phyloP scores from a whole-genome alignment of 2,888 invertebrate genomes.

The Heteromurus nitidus region DNA sequence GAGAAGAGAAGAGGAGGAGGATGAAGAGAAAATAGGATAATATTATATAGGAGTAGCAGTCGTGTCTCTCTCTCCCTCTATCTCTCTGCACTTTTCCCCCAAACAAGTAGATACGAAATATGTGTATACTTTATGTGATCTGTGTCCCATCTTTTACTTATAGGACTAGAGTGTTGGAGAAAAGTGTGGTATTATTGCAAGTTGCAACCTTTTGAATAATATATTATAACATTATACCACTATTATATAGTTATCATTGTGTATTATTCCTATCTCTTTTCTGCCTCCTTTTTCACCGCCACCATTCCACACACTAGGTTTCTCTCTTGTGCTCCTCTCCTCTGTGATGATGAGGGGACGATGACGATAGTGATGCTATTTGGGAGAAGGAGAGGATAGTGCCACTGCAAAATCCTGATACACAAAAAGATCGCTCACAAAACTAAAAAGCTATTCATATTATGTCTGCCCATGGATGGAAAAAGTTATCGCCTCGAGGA shows the following conservation, averaged over 20 bases:
- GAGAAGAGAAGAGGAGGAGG: constrained; percentile 60
- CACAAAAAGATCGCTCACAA: constrained; percentile 46
- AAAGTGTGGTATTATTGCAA: constrained; percentile 37
- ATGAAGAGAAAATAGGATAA: constrained; percentile 61
- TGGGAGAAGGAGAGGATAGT: neutral
- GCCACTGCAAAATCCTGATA: constrained; percentile 59
- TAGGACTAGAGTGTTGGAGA: constrained; percentile 9
- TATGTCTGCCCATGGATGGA: constrained; percentile 51
- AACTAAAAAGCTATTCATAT: constrained; percentile 57
- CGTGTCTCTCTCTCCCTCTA: neutral
- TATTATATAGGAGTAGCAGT: constrained; percentile 33
- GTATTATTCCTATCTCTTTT: constrained; percentile 56
- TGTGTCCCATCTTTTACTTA: too few species aligned
- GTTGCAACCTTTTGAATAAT: constrained; percentile 55
- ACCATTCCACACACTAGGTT: constrained; percentile 25
- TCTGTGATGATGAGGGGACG: neutral
- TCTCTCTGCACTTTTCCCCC: too few species aligned
- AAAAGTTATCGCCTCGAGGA: constrained; percentile 62
- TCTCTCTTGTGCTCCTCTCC: constrained; percentile 5
- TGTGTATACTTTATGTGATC: too few species aligned
- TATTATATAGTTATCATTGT: constrained; percentile 59
- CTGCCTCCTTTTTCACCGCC: constrained; percentile 54
- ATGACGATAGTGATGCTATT: neutral
- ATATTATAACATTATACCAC: constrained; percentile 34
- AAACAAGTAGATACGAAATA: constrained; percentile 18